These are phyloP conservation scores for Caretta caretta DNA, from an alignment of 2,113 vertebrate species.

Conservation along the genomic window DNA sequence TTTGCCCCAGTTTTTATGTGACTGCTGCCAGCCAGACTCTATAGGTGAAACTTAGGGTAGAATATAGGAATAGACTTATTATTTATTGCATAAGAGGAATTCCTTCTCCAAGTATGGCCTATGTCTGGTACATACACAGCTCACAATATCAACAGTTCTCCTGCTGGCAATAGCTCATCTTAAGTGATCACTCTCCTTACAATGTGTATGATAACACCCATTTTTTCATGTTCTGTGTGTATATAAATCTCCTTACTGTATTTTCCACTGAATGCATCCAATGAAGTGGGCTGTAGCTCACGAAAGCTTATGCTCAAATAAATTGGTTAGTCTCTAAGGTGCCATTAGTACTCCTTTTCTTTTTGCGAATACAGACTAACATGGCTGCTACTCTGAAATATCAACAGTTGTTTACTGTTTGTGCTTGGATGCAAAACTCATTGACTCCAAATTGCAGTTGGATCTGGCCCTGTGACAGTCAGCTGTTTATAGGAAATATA, in stretches of 20 bases:
- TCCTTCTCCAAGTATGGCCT: accelerated
- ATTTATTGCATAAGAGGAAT: neutral
- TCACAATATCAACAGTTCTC: accelerated
- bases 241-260: no score
- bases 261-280: no score
- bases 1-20: neutral
- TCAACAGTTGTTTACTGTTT: neutral
- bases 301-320: no score
- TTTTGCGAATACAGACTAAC: no score
- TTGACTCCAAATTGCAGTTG: neutral
- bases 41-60: neutral
- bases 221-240: no score
- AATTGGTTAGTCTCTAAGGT: no score
- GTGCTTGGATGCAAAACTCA: neutral
- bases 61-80: neutral
- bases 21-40: accelerated
- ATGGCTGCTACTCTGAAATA: no score
- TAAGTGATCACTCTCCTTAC: no score
- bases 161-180: no score
- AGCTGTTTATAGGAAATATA: neutral
- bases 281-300: no score
- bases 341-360: no score
- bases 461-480: accelerated
- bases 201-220: no score
- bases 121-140: accelerated